These are phyloP conservation scores for Hippoglossus hippoglossus DNA, from an alignment of 2,797 vertebrate species.

Conservation along the genomic window DNA sequence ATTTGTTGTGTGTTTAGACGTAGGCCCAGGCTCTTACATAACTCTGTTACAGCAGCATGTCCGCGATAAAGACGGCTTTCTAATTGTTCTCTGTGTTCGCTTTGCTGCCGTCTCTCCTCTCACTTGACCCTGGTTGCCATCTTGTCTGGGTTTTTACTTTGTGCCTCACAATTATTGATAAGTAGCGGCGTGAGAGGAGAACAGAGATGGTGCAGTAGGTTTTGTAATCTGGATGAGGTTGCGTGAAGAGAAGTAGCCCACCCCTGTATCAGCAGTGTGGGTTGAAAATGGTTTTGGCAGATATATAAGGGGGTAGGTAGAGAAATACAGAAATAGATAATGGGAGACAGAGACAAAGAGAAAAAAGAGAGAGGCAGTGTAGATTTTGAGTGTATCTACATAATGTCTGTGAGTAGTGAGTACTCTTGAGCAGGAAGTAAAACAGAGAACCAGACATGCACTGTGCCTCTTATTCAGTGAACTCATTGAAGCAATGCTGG, in stretches of 20 bases:
- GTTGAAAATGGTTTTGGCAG: slow-evolving; percentile 72
- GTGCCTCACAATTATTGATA: slow-evolving; percentile 52
- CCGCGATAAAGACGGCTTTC: slow-evolving; percentile 29
- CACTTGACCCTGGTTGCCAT: slow-evolving; percentile 45
- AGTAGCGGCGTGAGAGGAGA: slow-evolving; percentile 5
- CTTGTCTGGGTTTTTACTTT: slow-evolving; percentile 50
- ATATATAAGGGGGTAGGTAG: slow-evolving; percentile 62
- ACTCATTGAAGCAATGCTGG: slow-evolving; percentile 56
- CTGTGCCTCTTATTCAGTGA: slow-evolving; percentile 63
- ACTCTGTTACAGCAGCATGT: slow-evolving; percentile 44
- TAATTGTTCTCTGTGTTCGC: slow-evolving; percentile 38
- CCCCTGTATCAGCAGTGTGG: slow-evolving; percentile 68
- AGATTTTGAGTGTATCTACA: slow-evolving; percentile 63
- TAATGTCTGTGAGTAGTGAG: slow-evolving; percentile 54
- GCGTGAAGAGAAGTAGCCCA: slow-evolving; percentile 56
- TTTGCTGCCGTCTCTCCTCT: slow-evolving; percentile 25
- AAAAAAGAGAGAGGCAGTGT: slow-evolving; percentile 40
- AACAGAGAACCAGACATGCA: slow-evolving; percentile 47
- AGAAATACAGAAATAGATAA: slow-evolving; percentile 77
- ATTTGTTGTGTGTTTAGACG: slow-evolving; percentile 32
- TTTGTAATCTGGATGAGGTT: slow-evolving; percentile 49
- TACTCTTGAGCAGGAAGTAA: slow-evolving; percentile 59
- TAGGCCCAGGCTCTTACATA: slow-evolving; percentile 54
- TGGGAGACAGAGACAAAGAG: slow-evolving; percentile 67
- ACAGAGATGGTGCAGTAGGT: slow-evolving; percentile 32